A percentile compares a stretch with the other conserved stretches of the same genome.
Conservation (phyloP, 2,888 invertebrate genomes). For the Torymus auratus region DNA sequence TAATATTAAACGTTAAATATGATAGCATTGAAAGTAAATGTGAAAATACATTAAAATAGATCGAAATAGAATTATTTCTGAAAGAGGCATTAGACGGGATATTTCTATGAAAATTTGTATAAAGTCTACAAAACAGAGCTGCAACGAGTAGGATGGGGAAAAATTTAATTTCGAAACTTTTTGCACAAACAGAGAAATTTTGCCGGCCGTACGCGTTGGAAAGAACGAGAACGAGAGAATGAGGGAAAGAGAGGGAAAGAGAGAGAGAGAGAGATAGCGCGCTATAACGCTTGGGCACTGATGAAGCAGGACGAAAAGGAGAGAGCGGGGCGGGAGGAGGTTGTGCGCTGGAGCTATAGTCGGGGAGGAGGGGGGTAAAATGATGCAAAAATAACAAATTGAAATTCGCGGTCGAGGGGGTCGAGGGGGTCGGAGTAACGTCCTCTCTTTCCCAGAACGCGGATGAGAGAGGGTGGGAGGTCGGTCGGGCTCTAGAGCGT, state of each 20-base stretch:
- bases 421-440: constrained; percentile 58
- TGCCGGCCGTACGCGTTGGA: neutral
- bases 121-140: too few relatives aligned
- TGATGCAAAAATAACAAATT: constrained; percentile 74
- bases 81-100: too few relatives aligned
- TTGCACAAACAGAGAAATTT: constrained; percentile 43
- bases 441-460: constrained; percentile 20
- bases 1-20: too few relatives aligned
- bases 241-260: neutral
- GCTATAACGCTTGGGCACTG: constrained; percentile 19
- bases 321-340: constrained; percentile 33
- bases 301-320: constrained; percentile 18
- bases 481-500: neutral
- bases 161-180: constrained; percentile 42
- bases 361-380: constrained; percentile 64
- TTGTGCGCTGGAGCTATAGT: constrained; percentile 60
- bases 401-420: constrained; percentile 70
- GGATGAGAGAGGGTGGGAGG: constrained; percentile 9
- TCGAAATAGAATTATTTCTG: too few relatives aligned
- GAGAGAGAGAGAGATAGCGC: constrained; percentile 1
- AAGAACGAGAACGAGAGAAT: constrained; percentile 28
- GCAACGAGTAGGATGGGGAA: constrained; percentile 45
- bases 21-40: too few relatives aligned
- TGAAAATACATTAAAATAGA: too few relatives aligned
- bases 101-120: too few relatives aligned